phyloP scores from a whole-genome alignment of 2,113 vertebrate genomes.

The mouse (Mus musculus) region GRCm39 chr1:128552001-128552500 shows the following conservation, averaged over 20 bases:
- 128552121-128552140: background rate
- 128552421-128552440: background rate
- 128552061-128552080: background rate
- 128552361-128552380: background rate
- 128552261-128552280: background rate
- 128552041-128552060: background rate
- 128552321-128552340: background rate
- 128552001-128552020: background rate
- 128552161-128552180: background rate
- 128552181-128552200: background rate
- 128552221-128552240: background rate
- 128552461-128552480: slow-evolving; percentile 24
- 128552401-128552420: background rate
- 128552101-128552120: background rate
- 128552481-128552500: slow-evolving; percentile 1
- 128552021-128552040: background rate
- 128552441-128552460: slow-evolving; percentile 12
- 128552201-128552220: background rate
- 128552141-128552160: background rate
- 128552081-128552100: background rate
- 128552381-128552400: slow-evolving; percentile 21
- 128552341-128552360: background rate
- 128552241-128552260: background rate
- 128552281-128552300: background rate
- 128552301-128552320: background rate